Base-by-base conservation (phyloP, 2,888 invertebrate genomes). In the Ptychoptera albimana region DNA sequence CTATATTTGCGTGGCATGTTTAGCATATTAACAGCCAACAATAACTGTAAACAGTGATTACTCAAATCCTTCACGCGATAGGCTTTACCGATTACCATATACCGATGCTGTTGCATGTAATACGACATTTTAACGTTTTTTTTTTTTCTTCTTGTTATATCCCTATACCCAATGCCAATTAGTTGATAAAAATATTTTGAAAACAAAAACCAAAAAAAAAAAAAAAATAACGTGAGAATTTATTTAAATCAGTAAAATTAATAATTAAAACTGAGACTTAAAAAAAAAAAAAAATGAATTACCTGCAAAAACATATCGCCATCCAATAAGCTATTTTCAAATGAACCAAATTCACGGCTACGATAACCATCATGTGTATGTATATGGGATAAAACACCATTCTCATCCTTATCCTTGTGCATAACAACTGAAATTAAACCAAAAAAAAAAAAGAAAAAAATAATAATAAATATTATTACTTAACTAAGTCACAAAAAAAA, bases 301-400 rank as follows among this genome's bases (percentile, higher is more conserved):
- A 91, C 91, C 83, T 92, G 91, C 57, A 92, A 75, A 73, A 92
- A 91, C 82, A 89, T 85, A 71, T 92, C 91, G 53, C 91, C 91
- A 64, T 92, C 91, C 53, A 91, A 76, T 67, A 88, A 81, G 55
- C 82, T 80, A 67, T 89, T 88, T 64, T 89, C 89, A 68, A 86
- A 88, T 48, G 86, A 82, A 34, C 84, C 80, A 63, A 89, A 74
- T 59, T 83, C 82, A 58, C 82, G 69, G 52, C 75, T 73, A 54
- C 82, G 71, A 64, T 66, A 67, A 53, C 64, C 62, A 53, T 76
- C 76, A 49, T 75, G 67, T 50, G 74, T 63, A 58, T 73, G 75
- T 42, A 71, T 74, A 60, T 82, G 83, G 46, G 65, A 63, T 58
- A 77, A 67, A 50, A 80, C 71, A 53, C 73, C 72, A 50, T 87